Evolutionary conservation across 2,888 invertebrate genomes (phyloP), one percentile per base, ranked within the genome.

Genomic region (Malthinus flaveolus): DNA sequence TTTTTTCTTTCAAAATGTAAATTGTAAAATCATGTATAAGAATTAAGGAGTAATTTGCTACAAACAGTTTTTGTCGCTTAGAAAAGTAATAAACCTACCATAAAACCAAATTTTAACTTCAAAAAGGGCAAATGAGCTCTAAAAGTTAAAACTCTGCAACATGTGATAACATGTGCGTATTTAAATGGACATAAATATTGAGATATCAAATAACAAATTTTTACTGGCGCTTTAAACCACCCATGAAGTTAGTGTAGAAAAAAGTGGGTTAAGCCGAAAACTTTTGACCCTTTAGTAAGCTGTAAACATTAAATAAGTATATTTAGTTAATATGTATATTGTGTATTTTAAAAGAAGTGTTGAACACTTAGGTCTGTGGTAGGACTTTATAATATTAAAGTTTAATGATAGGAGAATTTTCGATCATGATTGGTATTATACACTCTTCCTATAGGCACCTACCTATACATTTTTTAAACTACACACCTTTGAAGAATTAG

Each of bases 131-230:
- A 51, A 59, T 49, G 42, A 23, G 10, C 10, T 15, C 7, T 10
- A 10, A 49, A 55, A 51, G 46, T n/a, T 39, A 48, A 34, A 15
- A 49, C 42, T 23, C 23, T 23, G 39, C 47, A 55, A 55, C 50
- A 59, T 56, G 56, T 56, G 56, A 56, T 48, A 56, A 56, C 57
- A 57, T 47, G 51, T 59, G 59, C 52, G 48, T 36, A 56, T 42
- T 42, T 42, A 42, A 42, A 42, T 53, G 58, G 58, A 60, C 62
- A 56, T 62, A 64, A 64, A 66, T 66, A 67, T 61, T 59, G 66
- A 68, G 70, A 69, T 71, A 69, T 70, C 63, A 62, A 52, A 49
- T 65, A 55, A 58, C 61, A 56, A 55, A 57, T 56, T 63, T 23
- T 63, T 63, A 61, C 58, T 63, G 63, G 63, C 63, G 63, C 62